Percentiles rank a stretch among this genome's conserved stretches.
phyloP scores from a whole-genome alignment of 2,797 vertebrate genomes.

The Scarus forsteni region DNA sequence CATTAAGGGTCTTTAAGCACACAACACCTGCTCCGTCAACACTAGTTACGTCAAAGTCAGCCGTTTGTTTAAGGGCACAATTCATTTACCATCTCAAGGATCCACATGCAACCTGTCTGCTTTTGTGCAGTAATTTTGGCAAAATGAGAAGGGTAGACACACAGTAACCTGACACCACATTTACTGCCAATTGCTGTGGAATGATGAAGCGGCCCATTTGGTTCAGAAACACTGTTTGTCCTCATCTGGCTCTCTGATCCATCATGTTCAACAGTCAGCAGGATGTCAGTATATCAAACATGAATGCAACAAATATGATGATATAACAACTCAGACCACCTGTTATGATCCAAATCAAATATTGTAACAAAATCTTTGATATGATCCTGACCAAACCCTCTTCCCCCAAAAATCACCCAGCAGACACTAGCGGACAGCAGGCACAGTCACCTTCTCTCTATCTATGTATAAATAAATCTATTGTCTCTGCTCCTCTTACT shows the following conservation, averaged over 20 bases:
- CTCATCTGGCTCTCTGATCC: slow-evolving; percentile 60
- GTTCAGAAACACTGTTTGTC: slow-evolving; percentile 70
- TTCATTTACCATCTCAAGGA: slow-evolving; percentile 11
- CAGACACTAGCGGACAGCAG: too few species aligned
- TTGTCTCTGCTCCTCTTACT: too few species aligned
- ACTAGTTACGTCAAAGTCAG: slow-evolving; percentile 80
- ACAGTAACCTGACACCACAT: slow-evolving; percentile 80
- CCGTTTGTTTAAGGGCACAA: slow-evolving; percentile 59
- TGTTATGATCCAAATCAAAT: neutral
- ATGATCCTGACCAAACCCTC: too few species aligned
- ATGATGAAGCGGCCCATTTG: slow-evolving; percentile 83
- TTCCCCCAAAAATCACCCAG: too few species aligned
- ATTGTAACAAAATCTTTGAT: neutral
- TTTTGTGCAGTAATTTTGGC: slow-evolving; percentile 75
- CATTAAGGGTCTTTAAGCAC: slow-evolving; percentile 80
- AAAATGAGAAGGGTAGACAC: slow-evolving; percentile 66
- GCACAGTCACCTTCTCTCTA: too few species aligned
- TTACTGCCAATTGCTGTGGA: slow-evolving; percentile 78
- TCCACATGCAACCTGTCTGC: slow-evolving; percentile 57
- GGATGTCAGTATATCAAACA: slow-evolving; percentile 7
- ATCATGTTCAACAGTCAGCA: slow-evolving; percentile 47
- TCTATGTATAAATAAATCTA: too few species aligned
- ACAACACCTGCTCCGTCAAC: slow-evolving; percentile 84
- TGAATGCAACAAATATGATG: neutral
- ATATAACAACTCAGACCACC: slow-evolving; percentile 21